Percentiles rank a stretch among this genome's conserved stretches.
Evolutionary conservation across 2,888 invertebrate species (phyloP).

Genomic region (Stenoptilia bipunctidactyla): DNA sequence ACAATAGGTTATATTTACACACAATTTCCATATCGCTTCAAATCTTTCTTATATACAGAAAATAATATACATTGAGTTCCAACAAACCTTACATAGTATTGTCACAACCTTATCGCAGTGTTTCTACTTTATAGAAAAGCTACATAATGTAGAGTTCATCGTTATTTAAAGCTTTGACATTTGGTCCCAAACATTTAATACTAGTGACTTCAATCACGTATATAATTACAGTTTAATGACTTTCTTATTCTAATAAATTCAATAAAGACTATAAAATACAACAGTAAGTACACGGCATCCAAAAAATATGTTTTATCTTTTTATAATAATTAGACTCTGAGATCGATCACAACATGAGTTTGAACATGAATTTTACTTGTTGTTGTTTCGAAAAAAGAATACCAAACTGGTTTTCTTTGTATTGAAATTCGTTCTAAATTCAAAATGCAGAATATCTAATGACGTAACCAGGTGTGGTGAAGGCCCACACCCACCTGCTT

Average conservation of each 20-base stretch:
- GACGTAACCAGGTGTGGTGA: too few species aligned
- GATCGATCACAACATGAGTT: conserved; percentile 37
- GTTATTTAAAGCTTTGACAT: conserved; percentile 50
- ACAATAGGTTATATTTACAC: conserved; percentile 1
- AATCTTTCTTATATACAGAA: too few species aligned
- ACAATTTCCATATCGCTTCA: conserved; percentile 1
- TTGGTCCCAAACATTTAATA: conserved; percentile 37
- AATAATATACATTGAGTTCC: too few species aligned
- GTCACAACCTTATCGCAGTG: too few species aligned
- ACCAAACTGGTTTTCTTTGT: too few species aligned
- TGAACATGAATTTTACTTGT: too few species aligned
- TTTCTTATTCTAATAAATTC: conserved; percentile 4
- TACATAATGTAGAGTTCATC: conserved; percentile 3
- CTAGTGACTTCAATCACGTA: conserved; percentile 25
- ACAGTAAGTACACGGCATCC: conserved; percentile 25
- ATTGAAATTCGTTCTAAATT: too few species aligned
- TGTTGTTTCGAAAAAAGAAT: too few species aligned
- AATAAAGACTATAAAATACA: conserved; percentile 12
- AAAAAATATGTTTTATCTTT: conserved; percentile 34
- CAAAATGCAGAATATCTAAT: too few species aligned
- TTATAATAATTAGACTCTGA: conserved; percentile 43
- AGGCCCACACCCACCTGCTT: too few species aligned
- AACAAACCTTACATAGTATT: too few species aligned
- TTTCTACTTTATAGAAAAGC: too few species aligned
- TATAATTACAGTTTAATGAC: conserved; percentile 20